phyloP scores from a whole-genome alignment of 2,888 invertebrate species.

The Drosophila merina region DNA sequence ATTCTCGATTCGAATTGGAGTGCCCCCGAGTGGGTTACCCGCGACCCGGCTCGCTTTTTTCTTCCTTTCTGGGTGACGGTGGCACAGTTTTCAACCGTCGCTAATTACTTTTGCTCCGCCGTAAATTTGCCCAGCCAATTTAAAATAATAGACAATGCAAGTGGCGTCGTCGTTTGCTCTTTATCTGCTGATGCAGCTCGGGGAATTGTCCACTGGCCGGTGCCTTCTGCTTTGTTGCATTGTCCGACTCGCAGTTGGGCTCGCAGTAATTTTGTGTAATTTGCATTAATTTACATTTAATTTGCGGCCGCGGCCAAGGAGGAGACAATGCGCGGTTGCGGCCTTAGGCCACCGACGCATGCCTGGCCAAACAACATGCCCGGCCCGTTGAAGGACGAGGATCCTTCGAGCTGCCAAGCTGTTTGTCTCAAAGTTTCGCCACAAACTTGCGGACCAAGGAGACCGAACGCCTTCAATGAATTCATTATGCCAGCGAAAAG shows the following conservation, averaged over 20 bases:
- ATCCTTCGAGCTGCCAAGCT: slow-evolving; percentile 51
- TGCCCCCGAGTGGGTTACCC: background rate
- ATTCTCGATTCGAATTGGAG: slow-evolving; percentile 29
- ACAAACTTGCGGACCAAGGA: slow-evolving; percentile 48
- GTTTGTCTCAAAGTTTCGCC: slow-evolving; percentile 37
- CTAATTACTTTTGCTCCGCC: slow-evolving; percentile 72
- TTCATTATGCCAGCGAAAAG: slow-evolving; percentile 60
- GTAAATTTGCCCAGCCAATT: slow-evolving; percentile 75
- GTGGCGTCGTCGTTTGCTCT: slow-evolving; percentile 51
- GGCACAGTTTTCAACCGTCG: slow-evolving; percentile 60
- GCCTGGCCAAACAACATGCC: slow-evolving; percentile 46
- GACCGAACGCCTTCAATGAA: slow-evolving; percentile 62
- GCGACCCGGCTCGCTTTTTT: background rate
- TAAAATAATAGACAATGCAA: slow-evolving; percentile 71
- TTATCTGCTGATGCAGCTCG: slow-evolving; percentile 60
- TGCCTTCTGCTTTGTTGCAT: slow-evolving; percentile 32
- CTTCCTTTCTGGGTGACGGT: slow-evolving; percentile 15
- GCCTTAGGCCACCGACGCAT: slow-evolving; percentile 68
- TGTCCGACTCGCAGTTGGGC: slow-evolving; percentile 41
- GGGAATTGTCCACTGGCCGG: slow-evolving; percentile 12
- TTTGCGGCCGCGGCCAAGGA: slow-evolving; percentile 50
- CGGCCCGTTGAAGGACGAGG: slow-evolving; percentile 35
- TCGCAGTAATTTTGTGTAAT: slow-evolving; percentile 72
- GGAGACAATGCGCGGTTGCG: slow-evolving; percentile 42
- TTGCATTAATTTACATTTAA: slow-evolving; percentile 81